phyloP scores from a whole-genome alignment of 2,888 invertebrate species.

The Caradrina clavipalpis region DNA sequence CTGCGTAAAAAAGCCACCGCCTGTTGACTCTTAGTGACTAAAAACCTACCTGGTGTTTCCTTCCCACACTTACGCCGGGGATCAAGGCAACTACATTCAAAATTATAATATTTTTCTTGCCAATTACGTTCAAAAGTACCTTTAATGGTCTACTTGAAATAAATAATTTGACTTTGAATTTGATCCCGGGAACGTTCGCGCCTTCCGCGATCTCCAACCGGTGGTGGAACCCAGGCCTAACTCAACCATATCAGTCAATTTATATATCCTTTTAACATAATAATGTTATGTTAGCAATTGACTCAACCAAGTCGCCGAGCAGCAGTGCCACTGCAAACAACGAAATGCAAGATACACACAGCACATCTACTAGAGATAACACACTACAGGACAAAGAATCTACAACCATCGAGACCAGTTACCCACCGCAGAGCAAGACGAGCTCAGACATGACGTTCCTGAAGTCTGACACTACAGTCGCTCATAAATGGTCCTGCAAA shows the following conservation, averaged over 20 bases:
- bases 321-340: slow-evolving; percentile 63
- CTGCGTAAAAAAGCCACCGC: too few species aligned
- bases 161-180: too few species aligned
- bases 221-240: too few species aligned
- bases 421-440: slow-evolving; percentile 16
- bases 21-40: too few species aligned
- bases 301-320: slow-evolving; percentile 52
- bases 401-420: slow-evolving; percentile 28
- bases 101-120: too few species aligned
- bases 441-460: slow-evolving; percentile 50
- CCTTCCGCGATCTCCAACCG: too few species aligned
- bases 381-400: slow-evolving; percentile 63
- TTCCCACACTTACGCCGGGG: too few species aligned
- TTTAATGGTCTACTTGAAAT: too few species aligned
- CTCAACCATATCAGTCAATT: neutral
- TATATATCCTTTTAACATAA: neutral
- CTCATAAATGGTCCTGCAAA: slow-evolving; percentile 45
- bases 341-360: slow-evolving; percentile 67
- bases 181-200: too few species aligned
- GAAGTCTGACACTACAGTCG: slow-evolving; percentile 52
- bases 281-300: slow-evolving; percentile 17
- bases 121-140: too few species aligned
- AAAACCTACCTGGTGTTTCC: too few species aligned
- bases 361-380: slow-evolving; percentile 67
- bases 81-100: too few species aligned